Percentiles rank a stretch among this genome's conserved stretches.
Conservation (phyloP, 1,140 invertebrate genomes). For the Drosophila ambigua region DNA sequence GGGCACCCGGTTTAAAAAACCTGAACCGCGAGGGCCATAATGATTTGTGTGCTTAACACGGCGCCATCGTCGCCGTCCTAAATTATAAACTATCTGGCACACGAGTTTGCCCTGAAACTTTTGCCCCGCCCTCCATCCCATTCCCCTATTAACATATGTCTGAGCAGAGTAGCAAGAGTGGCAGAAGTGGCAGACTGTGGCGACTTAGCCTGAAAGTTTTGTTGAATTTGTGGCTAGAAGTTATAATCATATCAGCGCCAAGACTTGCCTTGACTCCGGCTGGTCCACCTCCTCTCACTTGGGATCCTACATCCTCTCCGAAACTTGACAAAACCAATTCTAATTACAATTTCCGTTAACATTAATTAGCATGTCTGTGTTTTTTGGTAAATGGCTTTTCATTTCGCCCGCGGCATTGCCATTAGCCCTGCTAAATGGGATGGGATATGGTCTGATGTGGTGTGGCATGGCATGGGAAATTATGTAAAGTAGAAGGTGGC, state of each 20-base stretch:
- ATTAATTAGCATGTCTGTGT: conserved; percentile 79
- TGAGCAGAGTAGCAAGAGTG: neutral
- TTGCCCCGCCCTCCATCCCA: conserved; percentile 10
- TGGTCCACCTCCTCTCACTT: neutral
- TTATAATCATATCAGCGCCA: conserved; percentile 72
- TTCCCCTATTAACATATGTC: conserved; percentile 33
- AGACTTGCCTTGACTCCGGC: conserved; percentile 11
- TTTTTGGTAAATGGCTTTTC: conserved; percentile 71
- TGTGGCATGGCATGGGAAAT: conserved; percentile 24
- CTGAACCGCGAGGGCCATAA: conserved; percentile 55
- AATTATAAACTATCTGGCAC: conserved; percentile 76
- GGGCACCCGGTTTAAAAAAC: conserved; percentile 28
- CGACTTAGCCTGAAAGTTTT: conserved; percentile 69
- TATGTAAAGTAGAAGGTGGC: conserved; percentile 52
- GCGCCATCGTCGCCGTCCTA: conserved; percentile 62
- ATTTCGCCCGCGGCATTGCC: conserved; percentile 51
- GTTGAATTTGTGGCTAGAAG: conserved; percentile 72
- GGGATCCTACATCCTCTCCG: conserved; percentile 4
- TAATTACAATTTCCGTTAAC: conserved; percentile 80
- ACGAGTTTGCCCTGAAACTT: conserved; percentile 53
- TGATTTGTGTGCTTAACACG: conserved; percentile 77
- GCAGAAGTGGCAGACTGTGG: conserved; percentile 19
- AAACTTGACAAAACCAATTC: conserved; percentile 54
- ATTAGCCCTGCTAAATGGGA: conserved; percentile 29
- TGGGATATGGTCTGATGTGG: too few relatives aligned